Evolutionary conservation across 2,888 invertebrate genomes (phyloP), one percentile per base, ranked within the genome.

Genomic region (Orthosia gothica): DNA sequence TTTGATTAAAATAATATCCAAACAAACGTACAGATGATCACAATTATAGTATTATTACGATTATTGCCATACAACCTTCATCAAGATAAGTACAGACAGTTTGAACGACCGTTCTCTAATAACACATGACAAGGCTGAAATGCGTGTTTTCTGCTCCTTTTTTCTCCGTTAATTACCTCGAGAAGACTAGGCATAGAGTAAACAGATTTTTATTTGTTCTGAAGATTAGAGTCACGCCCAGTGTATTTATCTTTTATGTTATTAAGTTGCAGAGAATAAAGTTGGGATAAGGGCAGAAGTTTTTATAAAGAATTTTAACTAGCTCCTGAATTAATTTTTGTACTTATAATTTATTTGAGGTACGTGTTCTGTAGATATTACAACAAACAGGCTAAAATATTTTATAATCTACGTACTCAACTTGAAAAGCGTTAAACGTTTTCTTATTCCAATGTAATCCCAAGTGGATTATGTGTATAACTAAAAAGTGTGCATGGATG

Each of bases 211-310:
- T 78, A n/a, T 79, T 70, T 67, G 58, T 47, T 57, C 32, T 23
- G 52, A 20, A 81, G 59, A 72, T 76, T 65, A 71, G 55, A 40
- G 40, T 64, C 47, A 62, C 40, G 65, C 16, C 54, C n/a, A 59
- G n/a, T 15, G 16, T 74, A 74, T 79, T 61, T 79, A 62, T 62
- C 52, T 80, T 69, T 65, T 52, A 54, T 52, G n/a, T 68, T 58
- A 55, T 63, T 65, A 66, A 32, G 18, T 52, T 57, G 47, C n/a
- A 63, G 26, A 58, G 20, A 78, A 52, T 52, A 55, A 74, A 76
- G 64, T 81, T 70, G 20, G n/a, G 40, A 50, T 66, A 50, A 75
- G 26, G n/a, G 26, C 52, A 45, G n/a, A 79, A 80, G 61, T 63
- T 75, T 61, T 70, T 66, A 40, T 58, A 23, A 64, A 52, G 9